phyloP scores from a whole-genome alignment of 1,140 invertebrate genomes.

The Drosophila athabasca region DNA sequence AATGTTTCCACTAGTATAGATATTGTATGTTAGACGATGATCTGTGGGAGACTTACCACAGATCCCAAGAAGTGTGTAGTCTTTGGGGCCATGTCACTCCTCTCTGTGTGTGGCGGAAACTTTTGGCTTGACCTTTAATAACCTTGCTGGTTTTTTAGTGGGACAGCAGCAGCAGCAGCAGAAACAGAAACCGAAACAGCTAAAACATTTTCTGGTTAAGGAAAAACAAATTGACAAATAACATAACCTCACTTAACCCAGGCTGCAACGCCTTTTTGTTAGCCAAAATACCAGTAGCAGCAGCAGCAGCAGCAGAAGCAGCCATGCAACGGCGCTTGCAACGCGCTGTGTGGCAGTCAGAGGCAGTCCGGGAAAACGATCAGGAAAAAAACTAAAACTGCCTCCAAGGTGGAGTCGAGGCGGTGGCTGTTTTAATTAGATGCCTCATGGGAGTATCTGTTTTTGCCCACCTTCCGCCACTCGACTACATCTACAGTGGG shows the following conservation, averaged over 20 bases:
- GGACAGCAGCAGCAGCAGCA: slow-evolving; percentile 23
- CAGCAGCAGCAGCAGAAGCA: slow-evolving; percentile 1
- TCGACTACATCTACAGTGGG: slow-evolving; percentile 33
- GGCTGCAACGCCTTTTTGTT: slow-evolving; percentile 67
- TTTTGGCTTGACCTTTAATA: slow-evolving; percentile 64
- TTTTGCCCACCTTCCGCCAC: slow-evolving; percentile 20
- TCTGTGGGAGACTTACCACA: too few relatives aligned
- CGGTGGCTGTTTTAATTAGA: slow-evolving; percentile 66
- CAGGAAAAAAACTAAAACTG: slow-evolving; percentile 27
- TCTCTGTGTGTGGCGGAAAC: slow-evolving; percentile 1
- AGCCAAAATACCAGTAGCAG: slow-evolving; percentile 50
- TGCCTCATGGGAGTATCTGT: slow-evolving; percentile 54
- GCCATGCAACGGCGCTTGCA: slow-evolving; percentile 11
- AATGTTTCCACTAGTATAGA: slow-evolving; percentile 28
- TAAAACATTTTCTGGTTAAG: slow-evolving; percentile 59
- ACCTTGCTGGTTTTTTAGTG: slow-evolving; percentile 69
- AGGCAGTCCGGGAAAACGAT: slow-evolving; percentile 2
- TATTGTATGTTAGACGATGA: slow-evolving; percentile 1
- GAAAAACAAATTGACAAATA: slow-evolving; percentile 81
- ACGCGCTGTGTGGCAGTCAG: slow-evolving; percentile 42
- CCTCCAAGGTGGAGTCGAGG: slow-evolving; percentile 29
- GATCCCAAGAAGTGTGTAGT: slow-evolving; percentile 5
- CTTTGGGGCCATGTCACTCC: background rate
- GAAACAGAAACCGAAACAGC: slow-evolving; percentile 27
- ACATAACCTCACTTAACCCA: slow-evolving; percentile 79